Evolutionary conservation across 2,113 vertebrate genomes (phyloP), one percentile per base, ranked within the genome.

Genomic region (Rhombomys opimus): DNA sequence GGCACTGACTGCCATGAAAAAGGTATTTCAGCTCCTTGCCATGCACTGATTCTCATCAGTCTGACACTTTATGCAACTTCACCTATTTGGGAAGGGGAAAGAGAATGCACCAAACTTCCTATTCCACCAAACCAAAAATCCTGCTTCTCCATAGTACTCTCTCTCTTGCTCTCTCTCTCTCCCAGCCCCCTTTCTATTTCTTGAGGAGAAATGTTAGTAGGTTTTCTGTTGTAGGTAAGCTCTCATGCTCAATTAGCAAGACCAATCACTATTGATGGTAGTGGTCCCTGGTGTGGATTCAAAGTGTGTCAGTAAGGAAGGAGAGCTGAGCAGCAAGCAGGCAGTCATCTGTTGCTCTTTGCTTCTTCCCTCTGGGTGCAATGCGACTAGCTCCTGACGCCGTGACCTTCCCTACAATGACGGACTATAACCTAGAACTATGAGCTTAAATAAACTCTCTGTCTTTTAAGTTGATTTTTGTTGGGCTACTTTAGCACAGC

Each of bases 11-110:
- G 38, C 22, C 20, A 63, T 23, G 14, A 22, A 82, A 59, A 89
- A 89, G 0, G 23, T 76, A 25, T 95, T 95, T 94, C 61, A 65
- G 7, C 10, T 93, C 17, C 15, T 80, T 90, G 59, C 2, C n/a
- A 76, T 70, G 81, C 17, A 85, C 1, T 30, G n/a, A 30, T 78
- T 94, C 91, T 54, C 67, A 92, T 30, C 57, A 4, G 4, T 30
- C 90, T 90, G 63, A 38, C 6, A 82, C 63, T 75, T 82, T 82
- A 25, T 38, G 50, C 0, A 30, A 22, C 81, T 65, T 77, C 9
- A 13, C 10, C 1, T 89, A 3, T 88, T 50, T 78, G 14, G 25
- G 32, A 1, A 22, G 32, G 0, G 38, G 7, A 2, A 35, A n/a
- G 0, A 63, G 10, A 23, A 22, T 50, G 4, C 50, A 5, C 4